Conservation (phyloP, 2,113 vertebrate genomes). For the Macquaria ambigua region DNA sequence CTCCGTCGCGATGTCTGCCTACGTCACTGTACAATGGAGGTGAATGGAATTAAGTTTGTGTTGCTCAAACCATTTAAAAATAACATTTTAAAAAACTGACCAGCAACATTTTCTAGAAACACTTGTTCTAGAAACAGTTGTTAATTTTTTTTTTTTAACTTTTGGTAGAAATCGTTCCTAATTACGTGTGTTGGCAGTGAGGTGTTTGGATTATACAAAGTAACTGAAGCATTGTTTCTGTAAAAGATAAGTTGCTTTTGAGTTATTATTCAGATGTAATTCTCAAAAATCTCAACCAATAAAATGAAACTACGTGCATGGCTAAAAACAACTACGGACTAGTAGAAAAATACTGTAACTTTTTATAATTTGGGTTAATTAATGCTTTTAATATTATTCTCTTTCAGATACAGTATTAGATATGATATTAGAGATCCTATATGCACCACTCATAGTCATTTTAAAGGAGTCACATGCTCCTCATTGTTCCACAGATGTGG, state of each 20-base stretch:
- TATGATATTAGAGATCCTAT: neutral
- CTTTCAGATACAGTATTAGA: neutral
- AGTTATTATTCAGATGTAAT: neutral
- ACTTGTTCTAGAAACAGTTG: neutral
- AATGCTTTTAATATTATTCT: neutral
- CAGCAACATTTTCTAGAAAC: neutral
- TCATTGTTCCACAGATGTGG: neutral
- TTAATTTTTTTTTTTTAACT: neutral
- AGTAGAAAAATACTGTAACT: no score
- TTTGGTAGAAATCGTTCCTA: neutral
- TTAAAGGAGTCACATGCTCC: neutral
- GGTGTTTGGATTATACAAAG: neutral
- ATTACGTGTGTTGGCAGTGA: neutral
- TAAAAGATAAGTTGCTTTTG: neutral
- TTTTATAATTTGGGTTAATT: no score
- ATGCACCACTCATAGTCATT: neutral
- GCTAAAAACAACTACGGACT: no score
- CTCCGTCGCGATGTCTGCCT: neutral
- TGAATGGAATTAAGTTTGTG: neutral
- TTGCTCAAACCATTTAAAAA: neutral
- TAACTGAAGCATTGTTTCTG: neutral
- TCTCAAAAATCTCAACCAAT: neutral
- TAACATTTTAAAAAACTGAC: neutral
- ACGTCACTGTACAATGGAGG: neutral
- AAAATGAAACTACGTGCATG: neutral